phyloP scores from a whole-genome alignment of 2,797 vertebrate genomes.

The Sternotherus odoratus region DNA sequence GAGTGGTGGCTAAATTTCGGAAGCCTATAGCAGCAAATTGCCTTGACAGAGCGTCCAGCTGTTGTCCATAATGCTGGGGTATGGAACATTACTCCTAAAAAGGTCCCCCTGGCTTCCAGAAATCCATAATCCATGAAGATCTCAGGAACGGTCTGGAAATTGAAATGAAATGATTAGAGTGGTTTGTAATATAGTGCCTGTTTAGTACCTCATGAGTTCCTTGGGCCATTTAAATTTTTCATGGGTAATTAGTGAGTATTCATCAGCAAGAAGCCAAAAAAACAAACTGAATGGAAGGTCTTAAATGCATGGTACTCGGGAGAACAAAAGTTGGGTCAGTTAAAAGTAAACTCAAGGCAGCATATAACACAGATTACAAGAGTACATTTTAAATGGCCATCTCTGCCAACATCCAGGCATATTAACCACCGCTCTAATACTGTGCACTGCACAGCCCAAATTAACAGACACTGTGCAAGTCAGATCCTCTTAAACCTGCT shows the following conservation, averaged over 20 bases:
- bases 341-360: fast-evolving
- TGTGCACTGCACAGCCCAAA: fast-evolving
- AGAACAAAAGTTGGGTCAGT: neutral
- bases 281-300: neutral
- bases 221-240: neutral
- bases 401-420: neutral
- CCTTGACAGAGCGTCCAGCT: conserved; percentile 65
- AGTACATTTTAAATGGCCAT: fast-evolving
- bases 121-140: conserved; percentile 61
- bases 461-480: neutral
- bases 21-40: conserved; percentile 34
- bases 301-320: neutral
- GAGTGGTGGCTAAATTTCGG: conserved; percentile 38
- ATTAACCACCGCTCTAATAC: neutral
- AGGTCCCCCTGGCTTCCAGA: conserved; percentile 66
- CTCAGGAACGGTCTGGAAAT: conserved; percentile 61
- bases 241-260: conserved; percentile 53
- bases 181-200: conserved; percentile 25
- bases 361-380: neutral
- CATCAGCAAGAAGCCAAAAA: conserved; percentile 13
- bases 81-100: conserved; percentile 77
- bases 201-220: conserved; percentile 47
- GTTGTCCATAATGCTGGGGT: conserved; percentile 58
- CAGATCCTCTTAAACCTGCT: neutral
- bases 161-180: conserved; percentile 65